Evolutionary conservation across 2,888 invertebrate species (phyloP), one percentile per base, ranked within the genome.

Genomic region (Stenurella melanura): DNA sequence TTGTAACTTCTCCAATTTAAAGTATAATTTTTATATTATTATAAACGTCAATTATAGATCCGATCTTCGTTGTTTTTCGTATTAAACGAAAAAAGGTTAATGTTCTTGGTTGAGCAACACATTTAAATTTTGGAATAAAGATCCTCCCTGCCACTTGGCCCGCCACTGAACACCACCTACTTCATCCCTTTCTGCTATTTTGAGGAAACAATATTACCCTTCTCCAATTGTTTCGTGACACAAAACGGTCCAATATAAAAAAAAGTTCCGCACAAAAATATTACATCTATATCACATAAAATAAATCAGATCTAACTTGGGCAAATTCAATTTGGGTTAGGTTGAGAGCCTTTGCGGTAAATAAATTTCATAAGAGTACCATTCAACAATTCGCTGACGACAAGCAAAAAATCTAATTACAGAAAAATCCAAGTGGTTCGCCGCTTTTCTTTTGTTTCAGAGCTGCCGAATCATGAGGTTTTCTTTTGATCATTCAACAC

Each of bases 401-500:
- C 60, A 38, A 68, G 64, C 64, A 70, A 70, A 73, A 76, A 76
- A 76, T 76, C 73, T 76, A 76, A 76, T 76, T 76, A 73, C 73
- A 21, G 64, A 26, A 64, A 76, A 73, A 76, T 64, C 64, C 64
- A 18, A 57, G 58, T 26, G 38, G 60, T 38, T 17, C 34, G 50
- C 34, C 56, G 69, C 63, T 76, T 63, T 69, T 69, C 76, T 73
- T 73, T 76, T 73, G 76, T 76, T 73, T 76, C 73, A 12, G 57
- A 60, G 60, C 67, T 63, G 56, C 57, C 70, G 74, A 63, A 70
- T 56, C 74, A 38, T 66, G 61, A 54, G 64, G 68, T 73, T 76
- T 76, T 70, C 69, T 76, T 76, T 76, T 76, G 73, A 76, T 76
- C 76, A 76, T 73, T 64, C 69, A 30, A 69, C 76, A 60, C 73